Evolutionary conservation across 2,888 invertebrate genomes (phyloP).

Genomic region (Ectobius pallidus): DNA sequence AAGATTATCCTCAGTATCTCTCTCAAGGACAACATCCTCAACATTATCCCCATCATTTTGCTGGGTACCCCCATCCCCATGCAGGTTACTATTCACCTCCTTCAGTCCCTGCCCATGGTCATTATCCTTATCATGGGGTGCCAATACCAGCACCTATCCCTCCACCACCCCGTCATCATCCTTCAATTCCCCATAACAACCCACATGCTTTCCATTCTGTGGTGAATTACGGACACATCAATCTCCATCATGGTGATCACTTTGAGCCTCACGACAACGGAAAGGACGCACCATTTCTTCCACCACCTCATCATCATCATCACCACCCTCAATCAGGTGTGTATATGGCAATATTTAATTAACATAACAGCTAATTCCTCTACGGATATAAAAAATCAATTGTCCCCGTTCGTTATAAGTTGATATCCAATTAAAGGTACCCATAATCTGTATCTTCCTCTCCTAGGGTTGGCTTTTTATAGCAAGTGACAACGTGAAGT

Average conservation of each 20-base stretch:
- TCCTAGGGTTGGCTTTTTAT: no score
- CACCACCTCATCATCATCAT: neutral
- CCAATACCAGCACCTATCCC: neutral
- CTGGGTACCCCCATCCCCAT: no score
- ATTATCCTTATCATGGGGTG: no score
- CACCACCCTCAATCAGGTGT: neutral
- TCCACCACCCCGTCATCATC: neutral
- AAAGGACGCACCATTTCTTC: neutral
- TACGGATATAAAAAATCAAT: no score
- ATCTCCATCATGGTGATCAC: slow-evolving; percentile 40
- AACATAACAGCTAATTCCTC: no score
- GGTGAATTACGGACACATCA: slow-evolving; percentile 40
- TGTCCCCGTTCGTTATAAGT: no score
- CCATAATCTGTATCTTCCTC: no score
- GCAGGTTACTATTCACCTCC: no score
- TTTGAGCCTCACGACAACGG: slow-evolving; percentile 40
- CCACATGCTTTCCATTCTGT: slow-evolving; percentile 38
- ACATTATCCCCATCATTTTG: neutral
- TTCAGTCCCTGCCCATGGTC: no score
- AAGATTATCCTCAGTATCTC: neutral
- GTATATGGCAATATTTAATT: no score
- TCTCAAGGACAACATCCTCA: neutral
- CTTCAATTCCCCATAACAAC: neutral
- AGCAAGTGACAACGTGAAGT: no score
- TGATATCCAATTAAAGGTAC: no score